Base-by-base conservation (phyloP, 2,113 vertebrate species). In the Rana temporaria region DNA sequence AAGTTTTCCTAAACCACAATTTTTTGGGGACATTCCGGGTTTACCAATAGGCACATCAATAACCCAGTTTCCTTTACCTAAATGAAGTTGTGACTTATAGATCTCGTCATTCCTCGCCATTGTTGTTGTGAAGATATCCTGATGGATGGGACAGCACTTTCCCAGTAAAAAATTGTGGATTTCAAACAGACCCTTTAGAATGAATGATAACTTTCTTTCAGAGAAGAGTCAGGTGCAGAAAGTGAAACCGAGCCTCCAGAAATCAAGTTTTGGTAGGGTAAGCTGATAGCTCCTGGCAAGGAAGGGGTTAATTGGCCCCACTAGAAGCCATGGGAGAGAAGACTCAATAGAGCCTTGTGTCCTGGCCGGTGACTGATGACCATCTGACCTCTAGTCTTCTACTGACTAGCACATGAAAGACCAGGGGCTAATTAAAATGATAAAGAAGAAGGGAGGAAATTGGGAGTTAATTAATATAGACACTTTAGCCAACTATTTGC, bases 361-460 rank as follows among this genome's bases (percentile, higher is more conserved):
- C 59, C n/a, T 18, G 42, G 79, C 69, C 53, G 57, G 26, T 82
- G 79, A 82, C 79, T 82, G 79, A 82, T 82, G 79, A 82, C 79
- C 79, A 82, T 82, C 79, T 82, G 79, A 82, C 79, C 79, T 57
- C 79, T 74, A 15, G 70, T 82, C 80, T 53, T 59, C 80, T 15
- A 26, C 48, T 82, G 80, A 57, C 70, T 57, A 74, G 63, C 26
- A 82, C 70, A 82, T 82, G 80, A 82, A 82, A 82, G 80, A 66
- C 70, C 67, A 75, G 57, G 55, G 71, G 70, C 80, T 82, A 82
- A 82, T 82, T 74, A 82, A 82, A 81, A 82, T 75, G 80, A 82
- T 82, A 82, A 82, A 74, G 80, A 67, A 55, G 60, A 82, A 65
- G 70, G 70, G 62, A 82, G 80, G 80, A 82, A 82, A 82, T 82